Percentiles rank a stretch among this genome's conserved stretches.
These are phyloP conservation scores for Ophion ellenae DNA, from an alignment of 2,888 invertebrate species.

Conservation along the genomic window DNA sequence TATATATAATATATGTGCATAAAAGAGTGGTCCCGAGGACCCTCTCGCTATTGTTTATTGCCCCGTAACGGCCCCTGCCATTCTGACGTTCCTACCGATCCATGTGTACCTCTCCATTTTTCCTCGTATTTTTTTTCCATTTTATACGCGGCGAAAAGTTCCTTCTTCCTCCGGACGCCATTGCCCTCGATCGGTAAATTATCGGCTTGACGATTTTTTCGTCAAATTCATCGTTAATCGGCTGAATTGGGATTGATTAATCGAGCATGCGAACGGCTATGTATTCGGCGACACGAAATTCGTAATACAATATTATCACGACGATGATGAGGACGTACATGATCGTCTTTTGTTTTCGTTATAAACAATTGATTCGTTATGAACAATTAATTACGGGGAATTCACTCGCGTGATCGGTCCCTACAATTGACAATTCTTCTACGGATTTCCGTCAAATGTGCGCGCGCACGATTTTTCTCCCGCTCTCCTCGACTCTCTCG, in stretches of 20 bases:
- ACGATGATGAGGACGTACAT: slow-evolving; percentile 56
- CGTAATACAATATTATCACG: slow-evolving; percentile 60
- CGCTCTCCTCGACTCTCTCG: not conserved
- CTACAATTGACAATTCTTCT: not conserved
- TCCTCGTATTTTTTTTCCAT: not conserved
- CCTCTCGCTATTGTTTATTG: slow-evolving; percentile 72
- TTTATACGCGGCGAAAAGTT: not conserved
- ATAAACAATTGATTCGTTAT: not conserved
- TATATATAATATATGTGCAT: slow-evolving; percentile 38
- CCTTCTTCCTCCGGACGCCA: not conserved
- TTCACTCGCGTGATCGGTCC: slow-evolving; percentile 7
- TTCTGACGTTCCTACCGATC: not conserved
- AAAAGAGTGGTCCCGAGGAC: slow-evolving; percentile 20
- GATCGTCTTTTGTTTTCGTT: slow-evolving; percentile 9
- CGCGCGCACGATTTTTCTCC: not conserved
- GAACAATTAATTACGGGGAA: slow-evolving; percentile 35
- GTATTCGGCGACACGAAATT: slow-evolving; percentile 63
- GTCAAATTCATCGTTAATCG: not conserved
- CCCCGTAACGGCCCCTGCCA: not conserved
- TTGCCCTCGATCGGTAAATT: not conserved
- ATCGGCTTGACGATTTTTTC: not conserved
- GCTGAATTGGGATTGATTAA: not conserved
- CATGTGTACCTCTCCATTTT: not conserved
- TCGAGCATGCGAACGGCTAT: slow-evolving; percentile 56
- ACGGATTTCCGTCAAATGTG: slow-evolving; percentile 22